These are phyloP conservation scores for Anisognathus igniventris DNA, from an alignment of 2,797 vertebrate genomes.

Conservation along the genomic window DNA sequence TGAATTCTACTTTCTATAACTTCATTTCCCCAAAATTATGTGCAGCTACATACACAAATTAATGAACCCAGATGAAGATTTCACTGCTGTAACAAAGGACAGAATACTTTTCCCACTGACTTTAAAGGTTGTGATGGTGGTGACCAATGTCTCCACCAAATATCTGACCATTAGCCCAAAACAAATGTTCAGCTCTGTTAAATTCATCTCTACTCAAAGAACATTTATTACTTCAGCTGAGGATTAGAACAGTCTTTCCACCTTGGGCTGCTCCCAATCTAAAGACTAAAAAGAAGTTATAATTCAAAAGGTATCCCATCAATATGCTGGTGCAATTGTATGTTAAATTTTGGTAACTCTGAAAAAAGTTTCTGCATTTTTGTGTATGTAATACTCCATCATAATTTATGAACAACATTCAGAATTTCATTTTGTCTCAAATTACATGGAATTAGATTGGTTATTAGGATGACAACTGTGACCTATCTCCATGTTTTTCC, in stretches of 20 bases:
- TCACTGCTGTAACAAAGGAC: not conserved
- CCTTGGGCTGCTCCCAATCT: not conserved
- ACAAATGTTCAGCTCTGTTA: not conserved
- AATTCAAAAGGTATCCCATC: not conserved
- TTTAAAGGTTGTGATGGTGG: not conserved
- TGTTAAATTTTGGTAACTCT: not conserved
- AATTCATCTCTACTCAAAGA: not conserved
- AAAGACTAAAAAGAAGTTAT: not conserved
- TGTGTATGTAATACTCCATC: not conserved
- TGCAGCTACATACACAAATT: not conserved
- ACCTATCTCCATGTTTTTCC: not conserved
- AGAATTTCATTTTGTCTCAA: not conserved
- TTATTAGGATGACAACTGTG: not conserved
- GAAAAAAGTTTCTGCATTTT: not conserved
- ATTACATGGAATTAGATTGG: not conserved
- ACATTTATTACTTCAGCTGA: not conserved
- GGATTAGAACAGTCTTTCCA: not conserved
- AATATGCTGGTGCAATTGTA: not conserved
- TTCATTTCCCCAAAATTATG: not conserved
- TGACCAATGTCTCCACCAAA: not conserved
- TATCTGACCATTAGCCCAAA: not conserved
- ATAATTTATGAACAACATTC: not conserved
- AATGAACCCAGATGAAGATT: not conserved
- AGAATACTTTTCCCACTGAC: not conserved
- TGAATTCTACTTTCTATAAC: not conserved